Conservation (phyloP, 2,888 invertebrate genomes). For the Athetis lepigone region DNA sequence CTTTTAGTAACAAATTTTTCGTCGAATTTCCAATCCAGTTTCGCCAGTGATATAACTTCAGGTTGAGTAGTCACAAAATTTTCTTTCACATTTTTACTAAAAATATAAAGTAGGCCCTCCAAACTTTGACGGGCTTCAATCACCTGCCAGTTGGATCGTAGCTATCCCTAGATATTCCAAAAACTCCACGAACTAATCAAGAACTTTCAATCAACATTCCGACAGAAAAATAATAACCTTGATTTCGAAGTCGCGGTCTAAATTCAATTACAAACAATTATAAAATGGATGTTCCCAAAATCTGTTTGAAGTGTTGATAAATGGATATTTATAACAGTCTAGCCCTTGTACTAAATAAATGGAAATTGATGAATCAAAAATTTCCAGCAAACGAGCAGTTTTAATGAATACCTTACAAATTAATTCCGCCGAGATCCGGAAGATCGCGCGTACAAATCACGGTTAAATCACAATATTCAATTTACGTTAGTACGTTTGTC, state of each 20-base stretch:
- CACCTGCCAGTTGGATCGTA: slow-evolving; percentile 45
- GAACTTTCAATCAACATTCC: slow-evolving; percentile 37
- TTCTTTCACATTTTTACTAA: slow-evolving; percentile 23
- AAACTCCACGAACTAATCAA: slow-evolving; percentile 45
- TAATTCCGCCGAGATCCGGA: slow-evolving; percentile 36
- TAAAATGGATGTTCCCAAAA: slow-evolving; percentile 20
- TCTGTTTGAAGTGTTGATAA: slow-evolving; percentile 19
- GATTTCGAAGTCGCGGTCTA: slow-evolving; percentile 2
- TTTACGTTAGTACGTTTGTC: slow-evolving; percentile 59
- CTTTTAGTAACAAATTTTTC: slow-evolving; percentile 14
- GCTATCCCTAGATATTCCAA: slow-evolving; percentile 23
- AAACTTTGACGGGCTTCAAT: slow-evolving; percentile 49
- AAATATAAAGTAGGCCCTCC: slow-evolving; percentile 21
- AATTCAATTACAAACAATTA: slow-evolving; percentile 13
- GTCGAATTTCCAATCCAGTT: slow-evolving; percentile 16
- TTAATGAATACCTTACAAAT: slow-evolving; percentile 56
- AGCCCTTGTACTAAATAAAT: slow-evolving; percentile 12
- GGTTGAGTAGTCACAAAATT: slow-evolving; percentile 23
- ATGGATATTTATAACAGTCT: slow-evolving; percentile 8
- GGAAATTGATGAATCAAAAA: slow-evolving; percentile 36
- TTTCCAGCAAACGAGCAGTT: slow-evolving; percentile 31
- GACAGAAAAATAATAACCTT: slow-evolving; percentile 15
- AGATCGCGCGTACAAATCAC: slow-evolving; percentile 45
- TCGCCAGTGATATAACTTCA: slow-evolving; percentile 26
- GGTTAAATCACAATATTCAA: slow-evolving; percentile 66